Base-by-base conservation (phyloP, 2,113 vertebrate species). In the Nyctereutes procyonoides region DNA sequence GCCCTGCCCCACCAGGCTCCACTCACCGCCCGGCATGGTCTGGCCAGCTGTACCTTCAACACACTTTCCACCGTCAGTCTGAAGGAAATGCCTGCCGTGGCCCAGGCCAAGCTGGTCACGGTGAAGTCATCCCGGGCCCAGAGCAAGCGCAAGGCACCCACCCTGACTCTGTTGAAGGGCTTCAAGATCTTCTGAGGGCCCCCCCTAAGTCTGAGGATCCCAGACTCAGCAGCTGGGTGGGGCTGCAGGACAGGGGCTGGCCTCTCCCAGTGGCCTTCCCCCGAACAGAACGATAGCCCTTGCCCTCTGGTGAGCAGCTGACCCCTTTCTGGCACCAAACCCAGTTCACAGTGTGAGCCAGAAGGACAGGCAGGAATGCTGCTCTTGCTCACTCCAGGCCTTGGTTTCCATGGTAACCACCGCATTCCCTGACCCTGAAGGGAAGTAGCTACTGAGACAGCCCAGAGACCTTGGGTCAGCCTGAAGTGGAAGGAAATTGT, bases 131-230 rank as follows among this genome's bases (percentile, higher is more conserved):
- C 99, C 0, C 99, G 99, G 71, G 99, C 99, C 43, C 99, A 99
- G 98, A 99, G 99, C 98, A 99, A 99, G 98, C 99, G 99, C 95
- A 99, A 99, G 67, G 99, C 99, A 5, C 99, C 99, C 79, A 99
- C 99, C 0, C 98, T 99, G 65, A 99, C 99, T 15, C 98, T 99
- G n/a, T 97, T 99, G 92, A 99, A 99, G 95, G 99, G 99, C 43
- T 99, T 99, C 97, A 99, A 99, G 98, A 99, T 99, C 97, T 99
- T 99, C 98, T 99, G 98, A 99, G 92, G n/a, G 11, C 32, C n/a
- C 53, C 13, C 0, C 1, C 7, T 43, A 43, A 43, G 43, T 43
- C 43, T 8, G 32, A 30, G 58, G 53, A 87, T 11, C n/a, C 69
- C 17, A 2, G 73, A 26, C 65, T 79, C 0, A 0, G 86, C 26